These are phyloP conservation scores for Notarius quadriscutis DNA, from an alignment of 2,113 vertebrate genomes.

Conservation along the genomic window DNA sequence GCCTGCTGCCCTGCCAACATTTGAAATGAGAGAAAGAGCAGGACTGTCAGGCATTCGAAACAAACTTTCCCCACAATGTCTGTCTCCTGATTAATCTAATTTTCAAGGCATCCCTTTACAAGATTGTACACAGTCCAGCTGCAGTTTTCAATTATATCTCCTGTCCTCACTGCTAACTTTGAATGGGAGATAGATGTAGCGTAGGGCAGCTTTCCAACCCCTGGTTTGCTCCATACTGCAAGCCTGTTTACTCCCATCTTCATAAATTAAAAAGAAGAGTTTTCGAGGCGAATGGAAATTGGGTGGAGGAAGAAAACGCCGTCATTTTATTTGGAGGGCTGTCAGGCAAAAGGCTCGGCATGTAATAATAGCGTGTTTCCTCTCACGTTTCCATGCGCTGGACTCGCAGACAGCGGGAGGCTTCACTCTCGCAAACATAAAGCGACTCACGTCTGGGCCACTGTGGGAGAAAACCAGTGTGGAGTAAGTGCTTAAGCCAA, in stretches of 20 bases:
- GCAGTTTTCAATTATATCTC: conserved; percentile 99
- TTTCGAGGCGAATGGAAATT: conserved; percentile 70
- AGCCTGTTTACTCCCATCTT: conserved; percentile 72
- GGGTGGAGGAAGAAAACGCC: conserved; percentile 54
- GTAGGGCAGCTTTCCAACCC: conserved; percentile 67
- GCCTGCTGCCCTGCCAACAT: conserved; percentile 99
- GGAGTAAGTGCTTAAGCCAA: conserved; percentile 81
- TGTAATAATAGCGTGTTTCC: conserved; percentile 73
- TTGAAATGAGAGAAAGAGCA: conserved; percentile 99
- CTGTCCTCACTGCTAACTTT: conserved; percentile 92
- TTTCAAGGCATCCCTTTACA: conserved; percentile 98
- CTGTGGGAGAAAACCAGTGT: conserved; percentile 71
- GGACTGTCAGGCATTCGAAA: conserved; percentile 99
- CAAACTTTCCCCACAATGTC: conserved; percentile 99
- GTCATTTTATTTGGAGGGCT: conserved; percentile 72
- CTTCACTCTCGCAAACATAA: conserved; percentile 63
- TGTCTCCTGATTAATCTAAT: conserved; percentile 99
- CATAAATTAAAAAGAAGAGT: conserved; percentile 71
- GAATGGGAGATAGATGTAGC: conserved; percentile 73
- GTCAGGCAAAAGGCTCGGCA: conserved; percentile 72
- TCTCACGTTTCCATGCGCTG: conserved; percentile 71
- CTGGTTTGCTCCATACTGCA: conserved; percentile 59
- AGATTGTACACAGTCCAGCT: conserved; percentile 94
- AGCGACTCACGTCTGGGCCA: conserved; percentile 66
- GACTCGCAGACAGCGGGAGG: conserved; percentile 64